Evolutionary conservation across 2,113 vertebrate species (phyloP).

Genomic region (Tympanuchus pallidicinctus): DNA sequence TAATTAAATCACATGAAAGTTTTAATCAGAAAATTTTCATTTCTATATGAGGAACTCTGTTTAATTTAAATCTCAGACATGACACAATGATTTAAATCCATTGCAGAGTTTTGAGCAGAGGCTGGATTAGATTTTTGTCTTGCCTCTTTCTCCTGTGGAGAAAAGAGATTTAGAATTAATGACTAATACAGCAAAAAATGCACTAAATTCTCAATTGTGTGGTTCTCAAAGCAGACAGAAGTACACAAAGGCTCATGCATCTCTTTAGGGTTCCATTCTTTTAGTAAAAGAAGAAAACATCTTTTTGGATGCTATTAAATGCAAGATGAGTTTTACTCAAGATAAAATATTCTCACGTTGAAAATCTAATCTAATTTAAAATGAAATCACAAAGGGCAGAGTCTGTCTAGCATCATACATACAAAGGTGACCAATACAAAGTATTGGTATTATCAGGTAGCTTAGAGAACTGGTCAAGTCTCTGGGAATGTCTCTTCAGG

Average conservation of each 20-base stretch:
- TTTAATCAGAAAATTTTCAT: not conserved
- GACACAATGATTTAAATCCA: not conserved
- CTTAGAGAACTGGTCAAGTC: not conserved
- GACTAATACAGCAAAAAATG: not conserved
- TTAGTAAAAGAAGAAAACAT: not conserved
- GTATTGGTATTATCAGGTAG: not conserved
- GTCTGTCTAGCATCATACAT: not conserved
- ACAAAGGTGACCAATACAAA: accelerated
- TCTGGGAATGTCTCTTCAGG: not conserved
- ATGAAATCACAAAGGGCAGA: not conserved
- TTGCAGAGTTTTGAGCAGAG: not conserved
- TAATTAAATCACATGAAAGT: not conserved
- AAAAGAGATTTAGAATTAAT: not conserved
- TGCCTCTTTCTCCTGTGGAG: not conserved
- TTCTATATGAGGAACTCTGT: not conserved
- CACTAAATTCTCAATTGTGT: not conserved
- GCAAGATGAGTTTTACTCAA: not conserved
- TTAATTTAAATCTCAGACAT: not conserved
- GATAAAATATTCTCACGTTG: not conserved
- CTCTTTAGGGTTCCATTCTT: not conserved
- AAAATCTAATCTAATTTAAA: not conserved
- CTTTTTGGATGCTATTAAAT: not conserved
- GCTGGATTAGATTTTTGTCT: not conserved
- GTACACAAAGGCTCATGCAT: accelerated
- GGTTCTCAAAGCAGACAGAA: not conserved